These are phyloP conservation scores for Lithobates sylvaticus DNA, from an alignment of 2,797 vertebrate genomes.

Conservation along the genomic window DNA sequence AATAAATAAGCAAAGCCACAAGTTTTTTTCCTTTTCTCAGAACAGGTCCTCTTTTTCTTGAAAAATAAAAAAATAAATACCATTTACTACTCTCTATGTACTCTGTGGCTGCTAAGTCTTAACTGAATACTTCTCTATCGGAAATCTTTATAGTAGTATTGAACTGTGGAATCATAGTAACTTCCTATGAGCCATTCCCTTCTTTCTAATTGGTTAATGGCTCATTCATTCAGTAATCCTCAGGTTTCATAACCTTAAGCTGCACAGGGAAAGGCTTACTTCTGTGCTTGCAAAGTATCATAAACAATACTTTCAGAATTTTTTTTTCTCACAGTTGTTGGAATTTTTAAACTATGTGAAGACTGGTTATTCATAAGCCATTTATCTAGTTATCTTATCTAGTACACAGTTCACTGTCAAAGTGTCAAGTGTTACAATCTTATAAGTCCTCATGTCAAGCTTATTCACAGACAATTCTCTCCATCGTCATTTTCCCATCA, in stretches of 20 bases:
- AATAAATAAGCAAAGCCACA: no score
- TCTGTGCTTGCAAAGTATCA: no score
- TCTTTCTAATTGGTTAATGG: neutral
- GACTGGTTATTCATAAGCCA: neutral
- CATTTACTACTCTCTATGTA: no score
- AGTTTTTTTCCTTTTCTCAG: no score
- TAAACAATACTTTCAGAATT: neutral
- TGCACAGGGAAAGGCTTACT: neutral
- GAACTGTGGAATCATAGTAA: no score
- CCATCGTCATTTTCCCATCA: neutral
- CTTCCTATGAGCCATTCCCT: neutral
- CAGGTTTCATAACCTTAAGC: neutral
- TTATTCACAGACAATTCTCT: neutral
- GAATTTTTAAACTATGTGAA: neutral
- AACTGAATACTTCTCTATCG: no score
- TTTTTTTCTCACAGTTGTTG: neutral
- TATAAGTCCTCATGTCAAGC: conserved; percentile 16
- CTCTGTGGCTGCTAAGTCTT: no score
- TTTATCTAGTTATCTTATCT: no score
- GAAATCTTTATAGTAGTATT: no score
- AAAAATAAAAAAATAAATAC: no score
- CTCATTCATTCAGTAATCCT: neutral
- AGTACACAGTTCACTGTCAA: conserved; percentile 6
- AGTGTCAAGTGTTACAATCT: conserved; percentile 11
- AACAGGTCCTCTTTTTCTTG: no score